Evolutionary conservation across 1,140 invertebrate genomes (phyloP).

Genomic region (Zaprionus nigranus): DNA sequence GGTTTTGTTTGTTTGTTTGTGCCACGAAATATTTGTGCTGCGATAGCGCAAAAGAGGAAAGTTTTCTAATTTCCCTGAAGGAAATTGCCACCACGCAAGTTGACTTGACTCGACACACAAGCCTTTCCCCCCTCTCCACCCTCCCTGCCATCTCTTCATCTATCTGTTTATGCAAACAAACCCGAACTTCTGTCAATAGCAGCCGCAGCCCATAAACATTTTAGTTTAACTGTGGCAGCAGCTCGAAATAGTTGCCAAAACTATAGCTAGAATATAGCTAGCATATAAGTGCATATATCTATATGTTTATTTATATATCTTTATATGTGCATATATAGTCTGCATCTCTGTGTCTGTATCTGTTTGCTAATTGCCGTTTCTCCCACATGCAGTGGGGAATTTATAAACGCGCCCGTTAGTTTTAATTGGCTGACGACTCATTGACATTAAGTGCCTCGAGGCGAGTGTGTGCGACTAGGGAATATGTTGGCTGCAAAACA

Average conservation of each 20-base stretch:
- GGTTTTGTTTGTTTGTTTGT: conserved; percentile 19
- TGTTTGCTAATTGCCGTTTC: conserved; percentile 4
- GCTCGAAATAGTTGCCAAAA: conserved; percentile 21
- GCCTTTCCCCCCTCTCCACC: background rate
- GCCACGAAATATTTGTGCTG: conserved; percentile 68
- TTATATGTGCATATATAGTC: conserved; percentile 29
- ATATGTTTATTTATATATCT: background rate
- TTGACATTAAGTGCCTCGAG: background rate
- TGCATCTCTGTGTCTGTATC: conserved; percentile 6
- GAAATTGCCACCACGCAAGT: conserved; percentile 54
- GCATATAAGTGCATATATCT: conserved; percentile 1
- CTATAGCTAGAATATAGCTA: background rate
- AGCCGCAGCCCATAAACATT: conserved; percentile 61
- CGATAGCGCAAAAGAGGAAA: conserved; percentile 52
- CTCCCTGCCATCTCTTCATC: background rate
- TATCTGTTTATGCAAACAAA: conserved; percentile 37
- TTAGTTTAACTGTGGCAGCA: conserved; percentile 56
- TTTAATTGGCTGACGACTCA: conserved; percentile 53
- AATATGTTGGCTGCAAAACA: background rate
- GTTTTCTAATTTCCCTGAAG: conserved; percentile 78
- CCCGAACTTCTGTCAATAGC: conserved; percentile 34
- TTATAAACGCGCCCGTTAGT: conserved; percentile 47
- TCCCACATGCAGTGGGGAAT: conserved; percentile 41
- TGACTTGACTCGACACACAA: conserved; percentile 30
- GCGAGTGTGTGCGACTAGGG: background rate